These are phyloP conservation scores for Drosophila oshimai DNA, from an alignment of 1,140 invertebrate species.

Conservation along the genomic window DNA sequence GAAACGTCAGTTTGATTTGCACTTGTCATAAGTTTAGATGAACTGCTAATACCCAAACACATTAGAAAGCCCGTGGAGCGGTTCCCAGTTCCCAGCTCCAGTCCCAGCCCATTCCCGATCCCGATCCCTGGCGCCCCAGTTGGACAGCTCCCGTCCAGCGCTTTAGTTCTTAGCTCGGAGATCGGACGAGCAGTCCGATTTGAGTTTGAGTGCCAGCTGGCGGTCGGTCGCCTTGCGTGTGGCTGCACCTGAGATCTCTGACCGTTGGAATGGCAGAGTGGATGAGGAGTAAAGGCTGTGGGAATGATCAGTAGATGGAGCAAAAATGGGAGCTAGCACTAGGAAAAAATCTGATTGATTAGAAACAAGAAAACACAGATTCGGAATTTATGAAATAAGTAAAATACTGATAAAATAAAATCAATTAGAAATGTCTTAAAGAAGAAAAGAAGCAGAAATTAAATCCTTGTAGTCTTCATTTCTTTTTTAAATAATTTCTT, in stretches of 20 bases:
- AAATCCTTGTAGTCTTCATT: too few relatives aligned
- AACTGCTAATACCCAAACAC: constrained; percentile 79
- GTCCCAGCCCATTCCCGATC: background rate
- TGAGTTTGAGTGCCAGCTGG: constrained; percentile 47
- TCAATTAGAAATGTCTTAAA: too few relatives aligned
- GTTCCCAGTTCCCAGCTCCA: background rate
- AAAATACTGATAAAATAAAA: too few relatives aligned
- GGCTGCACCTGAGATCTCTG: constrained; percentile 26
- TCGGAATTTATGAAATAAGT: too few relatives aligned
- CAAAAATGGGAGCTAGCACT: background rate
- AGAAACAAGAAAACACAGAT: too few relatives aligned
- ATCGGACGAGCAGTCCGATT: constrained; percentile 22
- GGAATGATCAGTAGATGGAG: background rate
- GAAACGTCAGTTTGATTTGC: constrained; percentile 80
- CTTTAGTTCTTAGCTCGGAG: background rate
- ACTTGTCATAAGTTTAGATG: constrained; percentile 80
- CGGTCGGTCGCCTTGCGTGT: constrained; percentile 36
- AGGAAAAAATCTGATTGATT: too few relatives aligned
- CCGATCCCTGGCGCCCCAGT: constrained; percentile 9
- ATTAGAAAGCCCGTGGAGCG: constrained; percentile 68
- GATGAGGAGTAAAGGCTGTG: background rate
- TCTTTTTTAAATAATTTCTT: background rate
- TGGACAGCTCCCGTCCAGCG: constrained; percentile 38
- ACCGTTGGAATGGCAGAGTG: constrained; percentile 8
- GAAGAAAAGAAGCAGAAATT: too few relatives aligned